These are phyloP conservation scores for Colius striatus DNA, from an alignment of 2,113 vertebrate genomes.

Conservation along the genomic window DNA sequence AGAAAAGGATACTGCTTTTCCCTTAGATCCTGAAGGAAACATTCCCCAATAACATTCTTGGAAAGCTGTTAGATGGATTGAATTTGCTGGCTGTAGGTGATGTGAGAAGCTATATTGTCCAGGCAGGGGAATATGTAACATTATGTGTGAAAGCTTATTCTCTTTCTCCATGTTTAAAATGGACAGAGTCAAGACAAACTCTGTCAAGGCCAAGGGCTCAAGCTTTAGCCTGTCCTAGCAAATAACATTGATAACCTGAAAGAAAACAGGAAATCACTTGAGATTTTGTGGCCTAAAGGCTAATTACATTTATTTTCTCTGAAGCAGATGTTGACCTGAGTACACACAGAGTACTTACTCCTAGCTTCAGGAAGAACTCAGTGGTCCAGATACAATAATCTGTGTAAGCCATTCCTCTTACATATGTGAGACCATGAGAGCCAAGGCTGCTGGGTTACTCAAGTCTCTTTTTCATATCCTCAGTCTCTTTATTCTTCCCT, in stretches of 20 bases:
- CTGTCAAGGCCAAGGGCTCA: neutral
- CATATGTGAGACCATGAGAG: neutral
- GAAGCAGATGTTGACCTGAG: neutral
- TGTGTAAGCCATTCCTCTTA: neutral
- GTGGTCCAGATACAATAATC: neutral
- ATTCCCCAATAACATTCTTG: neutral
- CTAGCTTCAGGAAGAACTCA: neutral
- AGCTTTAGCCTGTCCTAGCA: neutral
- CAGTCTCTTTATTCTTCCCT: neutral
- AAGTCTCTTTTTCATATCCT: neutral
- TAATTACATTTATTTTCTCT: neutral
- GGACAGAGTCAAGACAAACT: neutral
- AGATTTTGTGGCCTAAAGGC: neutral
- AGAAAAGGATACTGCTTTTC: neutral
- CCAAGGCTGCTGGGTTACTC: neutral
- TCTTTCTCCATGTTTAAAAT: neutral
- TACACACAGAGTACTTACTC: neutral
- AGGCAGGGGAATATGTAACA: neutral
- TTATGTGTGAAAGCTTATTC: neutral
- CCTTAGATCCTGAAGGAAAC: neutral
- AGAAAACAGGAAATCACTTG: neutral
- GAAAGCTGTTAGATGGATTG: neutral
- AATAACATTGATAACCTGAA: neutral
- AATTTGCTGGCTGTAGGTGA: neutral
- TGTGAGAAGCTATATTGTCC: neutral